Base-by-base conservation (phyloP, 2,888 invertebrate genomes). In the Lapara coniferarum region DNA sequence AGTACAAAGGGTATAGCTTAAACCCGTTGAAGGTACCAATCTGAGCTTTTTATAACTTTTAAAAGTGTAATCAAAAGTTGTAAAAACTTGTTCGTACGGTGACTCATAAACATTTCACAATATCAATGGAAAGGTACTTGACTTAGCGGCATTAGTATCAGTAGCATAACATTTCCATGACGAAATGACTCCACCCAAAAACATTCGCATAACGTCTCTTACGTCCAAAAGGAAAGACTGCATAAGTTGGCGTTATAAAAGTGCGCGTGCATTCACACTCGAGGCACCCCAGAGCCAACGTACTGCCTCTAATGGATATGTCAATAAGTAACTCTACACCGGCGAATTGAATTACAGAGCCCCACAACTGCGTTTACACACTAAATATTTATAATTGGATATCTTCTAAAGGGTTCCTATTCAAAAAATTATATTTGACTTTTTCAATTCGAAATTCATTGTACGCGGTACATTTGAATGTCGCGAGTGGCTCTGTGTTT, bases 241-340 rank as follows among this genome's bases (percentile, higher is more conserved):
- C 46, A 63, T 19, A 46, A 63, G 63, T 46, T 63, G 25, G 53
- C 53, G 25, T 67, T 68, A 66, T 57, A 70, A 56, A 70, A 66
- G 51, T 69, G 44, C 53, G 53, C 68, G 44, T 53, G 53, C 68
- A 52, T 59, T 66, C 53, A 53, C 52, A 69, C 53, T 69, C 68
- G 10, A 59, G 51, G 63, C 73, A 75, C 74, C 74, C 78, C 79
- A 78, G 80, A 81, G 79, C 82, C 81, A 80, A 81, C 80, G 81
- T 82, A 57, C 58, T 82, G 57, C 58, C 57, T 49, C 81, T 91
- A 91, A 92, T 92, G 92, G 92, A 86, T 89, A 83, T 86, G 92
- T 92, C 91, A 92, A 92, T 92, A 91, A 83, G 91, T 87, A 92
- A 91, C 85, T 83, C 84, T 81, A 92, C 82, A 87, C 89, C 77